Evolutionary conservation across 1,140 invertebrate species (phyloP).

Genomic region (Drosophila insularis): DNA sequence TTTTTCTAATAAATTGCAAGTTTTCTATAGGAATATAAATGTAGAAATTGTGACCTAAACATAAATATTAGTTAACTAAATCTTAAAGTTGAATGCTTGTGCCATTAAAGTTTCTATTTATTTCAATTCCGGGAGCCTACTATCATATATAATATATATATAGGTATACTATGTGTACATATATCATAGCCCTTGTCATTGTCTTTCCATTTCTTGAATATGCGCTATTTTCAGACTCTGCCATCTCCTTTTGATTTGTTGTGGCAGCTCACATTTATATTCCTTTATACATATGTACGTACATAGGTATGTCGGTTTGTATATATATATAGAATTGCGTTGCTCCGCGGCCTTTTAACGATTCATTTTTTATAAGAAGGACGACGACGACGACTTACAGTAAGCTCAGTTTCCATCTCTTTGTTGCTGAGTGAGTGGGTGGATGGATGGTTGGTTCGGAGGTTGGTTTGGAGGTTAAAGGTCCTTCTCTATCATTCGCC

Average conservation of each 20-base stretch:
- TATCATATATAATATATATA: background rate
- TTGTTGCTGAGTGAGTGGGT: constrained; percentile 17
- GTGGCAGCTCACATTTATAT: constrained; percentile 72
- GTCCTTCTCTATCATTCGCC: constrained; percentile 30
- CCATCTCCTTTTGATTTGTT: constrained; percentile 63
- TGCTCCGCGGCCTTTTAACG: constrained; percentile 73
- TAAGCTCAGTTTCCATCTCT: constrained; percentile 56
- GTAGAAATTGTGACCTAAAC: constrained; percentile 39
- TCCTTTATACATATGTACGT: constrained; percentile 45
- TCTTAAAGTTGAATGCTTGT: background rate
- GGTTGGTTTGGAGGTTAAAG: background rate
- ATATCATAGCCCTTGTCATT: constrained; percentile 65
- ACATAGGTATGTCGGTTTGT: background rate
- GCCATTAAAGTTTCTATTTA: constrained; percentile 66
- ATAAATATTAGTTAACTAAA: constrained; percentile 57
- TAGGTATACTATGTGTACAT: background rate
- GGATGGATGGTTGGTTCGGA: background rate
- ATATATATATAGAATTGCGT: constrained; percentile 22
- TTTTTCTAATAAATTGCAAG: constrained; percentile 72
- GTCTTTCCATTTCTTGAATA: constrained; percentile 57
- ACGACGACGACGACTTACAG: constrained; percentile 45
- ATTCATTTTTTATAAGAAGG: constrained; percentile 74
- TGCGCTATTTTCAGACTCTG: constrained; percentile 43
- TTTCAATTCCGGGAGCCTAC: constrained; percentile 56
- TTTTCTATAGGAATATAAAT: constrained; percentile 69